These are phyloP conservation scores for Cephalotes varians DNA, from an alignment of 2,888 invertebrate genomes.

Conservation along the genomic window DNA sequence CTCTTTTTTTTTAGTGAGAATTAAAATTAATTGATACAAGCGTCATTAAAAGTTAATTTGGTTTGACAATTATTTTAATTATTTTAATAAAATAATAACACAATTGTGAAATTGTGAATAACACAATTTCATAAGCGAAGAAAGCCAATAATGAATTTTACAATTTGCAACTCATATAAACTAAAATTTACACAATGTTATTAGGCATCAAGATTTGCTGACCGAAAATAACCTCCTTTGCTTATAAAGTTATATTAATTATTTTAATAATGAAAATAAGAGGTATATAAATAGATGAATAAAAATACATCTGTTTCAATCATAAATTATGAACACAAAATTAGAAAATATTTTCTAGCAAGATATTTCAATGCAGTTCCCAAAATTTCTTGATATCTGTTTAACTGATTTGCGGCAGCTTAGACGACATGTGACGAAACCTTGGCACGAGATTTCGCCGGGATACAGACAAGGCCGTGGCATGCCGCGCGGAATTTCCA, in stretches of 20 bases:
- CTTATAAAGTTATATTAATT: no score
- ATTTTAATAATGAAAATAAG: not conserved
- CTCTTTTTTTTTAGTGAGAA: not conserved
- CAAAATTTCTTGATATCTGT: not conserved
- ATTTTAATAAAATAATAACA: no score
- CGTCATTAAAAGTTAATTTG: not conserved
- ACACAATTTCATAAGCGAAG: no score
- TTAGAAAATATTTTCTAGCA: not conserved
- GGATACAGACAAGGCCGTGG: conserved; percentile 61
- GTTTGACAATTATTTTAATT: not conserved
- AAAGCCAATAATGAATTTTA: no score
- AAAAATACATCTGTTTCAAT: not conserved
- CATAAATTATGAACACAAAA: not conserved
- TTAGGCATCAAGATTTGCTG: no score
- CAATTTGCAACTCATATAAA: no score
- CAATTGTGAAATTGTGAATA: no score
- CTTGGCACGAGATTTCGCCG: conserved; percentile 43
- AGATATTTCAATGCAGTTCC: not conserved
- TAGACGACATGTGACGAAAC: conserved; percentile 12
- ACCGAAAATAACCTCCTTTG: no score
- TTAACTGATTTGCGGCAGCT: not conserved
- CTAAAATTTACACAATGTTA: no score
- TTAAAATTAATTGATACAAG: not conserved
- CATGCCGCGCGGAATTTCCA: conserved; percentile 66
- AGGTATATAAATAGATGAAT: not conserved